Percentiles rank a stretch among this genome's conserved stretches.
These are phyloP conservation scores for Lacerta agilis DNA, from an alignment of 2,797 vertebrate species.

Conservation along the genomic window DNA sequence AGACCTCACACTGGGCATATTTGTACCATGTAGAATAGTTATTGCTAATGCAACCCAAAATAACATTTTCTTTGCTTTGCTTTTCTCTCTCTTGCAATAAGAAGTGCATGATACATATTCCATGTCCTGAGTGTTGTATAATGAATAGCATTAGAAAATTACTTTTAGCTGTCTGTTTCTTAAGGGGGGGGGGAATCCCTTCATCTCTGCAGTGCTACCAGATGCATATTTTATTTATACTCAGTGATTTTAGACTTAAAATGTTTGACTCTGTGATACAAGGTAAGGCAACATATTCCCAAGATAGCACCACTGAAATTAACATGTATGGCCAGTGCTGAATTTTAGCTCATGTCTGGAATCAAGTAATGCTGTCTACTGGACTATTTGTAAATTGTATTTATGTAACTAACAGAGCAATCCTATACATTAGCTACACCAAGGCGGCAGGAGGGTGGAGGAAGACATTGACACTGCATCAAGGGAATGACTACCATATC, in stretches of 20 bases:
- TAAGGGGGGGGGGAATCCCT: not conserved
- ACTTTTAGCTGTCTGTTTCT: slow-evolving; percentile 26
- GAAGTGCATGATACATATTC: not conserved
- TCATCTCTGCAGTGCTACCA: not conserved
- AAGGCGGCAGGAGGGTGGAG: no score
- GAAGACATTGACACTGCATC: no score
- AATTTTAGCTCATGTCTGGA: slow-evolving; percentile 13
- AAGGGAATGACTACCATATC: no score
- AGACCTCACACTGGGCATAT: not conserved
- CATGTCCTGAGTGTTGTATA: not conserved
- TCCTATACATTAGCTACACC: no score
- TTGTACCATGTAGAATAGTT: not conserved
- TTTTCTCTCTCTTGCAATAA: not conserved
- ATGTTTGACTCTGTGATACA: slow-evolving; percentile 10
- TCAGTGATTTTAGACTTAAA: slow-evolving; percentile 27
- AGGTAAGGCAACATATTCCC: not conserved
- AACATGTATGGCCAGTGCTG: slow-evolving; percentile 6
- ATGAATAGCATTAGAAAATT: slow-evolving; percentile 13
- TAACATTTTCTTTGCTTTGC: not conserved
- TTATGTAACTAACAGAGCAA: not conserved
- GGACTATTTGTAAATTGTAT: not conserved
- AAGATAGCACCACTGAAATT: slow-evolving; percentile 12
- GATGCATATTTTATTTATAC: not conserved
- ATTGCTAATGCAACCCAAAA: not conserved
- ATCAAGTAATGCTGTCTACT: not conserved